Conservation (phyloP, 2,113 vertebrate genomes). For the Bettongia penicillata region DNA sequence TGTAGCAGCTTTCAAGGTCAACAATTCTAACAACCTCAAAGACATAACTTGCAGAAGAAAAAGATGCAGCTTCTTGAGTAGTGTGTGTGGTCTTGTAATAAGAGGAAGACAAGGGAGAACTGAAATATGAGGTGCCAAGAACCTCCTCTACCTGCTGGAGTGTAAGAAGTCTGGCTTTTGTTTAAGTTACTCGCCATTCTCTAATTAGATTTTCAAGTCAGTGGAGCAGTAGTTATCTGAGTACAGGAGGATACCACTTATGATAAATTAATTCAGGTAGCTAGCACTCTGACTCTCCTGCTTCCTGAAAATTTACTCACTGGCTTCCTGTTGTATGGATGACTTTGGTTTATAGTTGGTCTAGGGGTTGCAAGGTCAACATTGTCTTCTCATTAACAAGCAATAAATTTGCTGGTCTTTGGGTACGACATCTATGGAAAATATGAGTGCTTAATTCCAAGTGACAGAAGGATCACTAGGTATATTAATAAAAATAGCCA, state of each 20-base stretch:
- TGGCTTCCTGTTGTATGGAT: neutral
- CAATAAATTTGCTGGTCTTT: neutral
- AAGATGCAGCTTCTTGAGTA: conserved; percentile 4
- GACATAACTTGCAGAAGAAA: conserved; percentile 9
- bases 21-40: neutral
- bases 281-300: neutral
- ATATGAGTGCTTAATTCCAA: neutral
- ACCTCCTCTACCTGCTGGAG: neutral
- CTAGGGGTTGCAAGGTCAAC: neutral
- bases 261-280: neutral
- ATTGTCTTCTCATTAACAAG: conserved; percentile 20
- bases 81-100: neutral
- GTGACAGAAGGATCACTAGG: neutral
- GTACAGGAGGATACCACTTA: neutral
- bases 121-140: conserved; percentile 28
- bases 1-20: neutral
- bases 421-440: conserved; percentile 23
- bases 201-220: conserved; percentile 19
- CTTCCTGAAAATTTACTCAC: neutral
- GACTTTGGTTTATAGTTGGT: neutral
- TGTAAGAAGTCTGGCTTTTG: conserved; percentile 35
- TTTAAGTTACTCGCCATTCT: neutral
- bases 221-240: neutral
- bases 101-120: conserved; percentile 2
- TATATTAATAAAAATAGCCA: neutral